Base-by-base conservation (phyloP, 2,888 invertebrate genomes). In the Icerya purchasi region DNA sequence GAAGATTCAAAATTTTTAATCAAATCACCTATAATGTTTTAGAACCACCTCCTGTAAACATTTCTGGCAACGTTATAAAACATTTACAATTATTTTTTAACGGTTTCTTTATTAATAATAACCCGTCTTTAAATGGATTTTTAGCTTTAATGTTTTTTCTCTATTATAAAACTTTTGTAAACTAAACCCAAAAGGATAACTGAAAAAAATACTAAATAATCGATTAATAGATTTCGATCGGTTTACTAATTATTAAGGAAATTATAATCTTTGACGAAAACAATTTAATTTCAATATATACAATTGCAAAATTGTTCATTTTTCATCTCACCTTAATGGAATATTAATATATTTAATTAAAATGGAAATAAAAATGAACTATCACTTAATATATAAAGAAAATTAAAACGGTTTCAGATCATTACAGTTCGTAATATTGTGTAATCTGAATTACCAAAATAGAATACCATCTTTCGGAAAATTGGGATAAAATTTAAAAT, bases 401-500 rank as follows among this genome's bases (percentile, higher is more conserved):
- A 10, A 21, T 25, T 58, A 50, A 50, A 22, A 58, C n/a, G 55
- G 55, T 49, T 58, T n/a, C 19, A 8, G 22, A 20, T 14, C 53
- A 53, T 2, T 20, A 53, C 19, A 14, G 53, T 22, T 23, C 36
- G 36, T 24, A 10, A 3, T 21, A 50, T 20, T 22, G 2, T 21
- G 55, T 36, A 56, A 50, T 62, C 56, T 52, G 58, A 71, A 74
- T 75, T 76, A 92, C 92, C 83, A 80, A 72, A 90, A 93, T 59
- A 83, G 65, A 62, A 93, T 80, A 58, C 91, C 92, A 62, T 81
- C 76, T 71, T 86, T 87, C 0, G 93, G 93, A 72, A 92, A 93
- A 73, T 92, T 82, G 0, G 81, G 81, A 71, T 81, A 86, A 64
- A 76, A 77, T 65, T 75, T 76, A 55, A 89, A 78, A 68, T 81